A percentile compares a stretch with the other conserved stretches of the same genome.
phyloP scores from a whole-genome alignment of 1,140 invertebrate species.

The Ctenoplectra terminalis region DNA sequence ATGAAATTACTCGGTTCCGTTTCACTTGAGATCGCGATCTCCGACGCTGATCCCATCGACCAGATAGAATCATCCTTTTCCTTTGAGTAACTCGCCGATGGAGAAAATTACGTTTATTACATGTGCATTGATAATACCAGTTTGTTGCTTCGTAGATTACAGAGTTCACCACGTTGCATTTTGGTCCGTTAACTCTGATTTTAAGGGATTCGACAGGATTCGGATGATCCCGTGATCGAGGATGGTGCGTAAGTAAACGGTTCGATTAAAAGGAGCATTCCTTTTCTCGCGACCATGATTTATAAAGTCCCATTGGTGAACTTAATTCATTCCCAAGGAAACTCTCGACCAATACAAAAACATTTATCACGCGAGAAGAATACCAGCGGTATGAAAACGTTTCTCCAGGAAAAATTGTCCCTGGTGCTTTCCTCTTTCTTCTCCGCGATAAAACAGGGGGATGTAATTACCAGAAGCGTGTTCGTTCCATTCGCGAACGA shows the following conservation, averaged over 20 bases:
- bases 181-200: rapidly evolving
- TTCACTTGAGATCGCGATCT: constrained; percentile 17
- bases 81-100: not conserved
- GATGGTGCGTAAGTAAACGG: not conserved
- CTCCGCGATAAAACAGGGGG: not conserved
- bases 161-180: not conserved
- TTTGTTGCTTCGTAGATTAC: not conserved
- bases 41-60: not conserved
- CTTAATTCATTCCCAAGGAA: not conserved
- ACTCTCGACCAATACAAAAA: too few species aligned
- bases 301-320: not conserved
- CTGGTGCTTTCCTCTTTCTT: not conserved
- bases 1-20: constrained; percentile 35
- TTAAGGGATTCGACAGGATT: not conserved
- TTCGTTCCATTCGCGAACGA: not conserved
- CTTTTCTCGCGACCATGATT: not conserved
- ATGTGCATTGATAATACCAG: not conserved
- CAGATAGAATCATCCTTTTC: constrained; percentile 27
- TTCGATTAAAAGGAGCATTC: not conserved
- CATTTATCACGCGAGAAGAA: not conserved
- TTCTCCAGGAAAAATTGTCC: not conserved
- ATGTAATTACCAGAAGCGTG: constrained; percentile 21
- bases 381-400: not conserved
- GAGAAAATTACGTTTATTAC: not conserved
- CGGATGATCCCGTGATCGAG: not conserved